Conservation (phyloP, 2,113 vertebrate genomes). For the Colius striatus region DNA sequence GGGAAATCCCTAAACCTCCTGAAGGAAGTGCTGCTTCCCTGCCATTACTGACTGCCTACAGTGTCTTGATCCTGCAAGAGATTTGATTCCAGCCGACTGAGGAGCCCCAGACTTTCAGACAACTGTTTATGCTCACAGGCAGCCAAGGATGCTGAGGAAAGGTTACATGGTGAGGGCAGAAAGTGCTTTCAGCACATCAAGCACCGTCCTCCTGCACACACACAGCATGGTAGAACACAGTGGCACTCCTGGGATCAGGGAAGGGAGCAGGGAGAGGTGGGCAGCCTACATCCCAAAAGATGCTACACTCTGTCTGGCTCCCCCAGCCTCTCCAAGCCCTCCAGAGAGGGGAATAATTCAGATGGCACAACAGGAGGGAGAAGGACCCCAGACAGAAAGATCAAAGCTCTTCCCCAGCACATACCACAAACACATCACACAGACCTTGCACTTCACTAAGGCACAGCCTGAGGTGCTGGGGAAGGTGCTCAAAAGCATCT, state of each 20-base stretch:
- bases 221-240: not conserved
- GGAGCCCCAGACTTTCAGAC: not conserved
- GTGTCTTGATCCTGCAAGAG: not conserved
- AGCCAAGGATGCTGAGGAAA: not conserved
- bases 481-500: not conserved
- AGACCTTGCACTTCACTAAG: not conserved
- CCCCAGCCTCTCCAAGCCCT: not conserved
- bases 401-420: not conserved
- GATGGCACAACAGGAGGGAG: not conserved
- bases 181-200: not conserved
- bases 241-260: not conserved
- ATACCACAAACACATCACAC: not conserved
- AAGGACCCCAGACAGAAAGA: not conserved
- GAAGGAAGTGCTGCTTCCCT: not conserved
- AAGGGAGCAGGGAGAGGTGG: not conserved
- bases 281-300: not conserved
- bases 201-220: not conserved
- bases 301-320: not conserved
- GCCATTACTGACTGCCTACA: not conserved
- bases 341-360: rapidly evolving
- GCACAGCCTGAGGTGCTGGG: not conserved
- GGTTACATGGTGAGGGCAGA: not conserved
- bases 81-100: not conserved
- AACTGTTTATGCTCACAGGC: not conserved
- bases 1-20: not conserved